Percentiles rank a stretch among this genome's conserved stretches.
Conservation (phyloP, 2,113 vertebrate species). For the Myxocyprinus asiaticus region DNA sequence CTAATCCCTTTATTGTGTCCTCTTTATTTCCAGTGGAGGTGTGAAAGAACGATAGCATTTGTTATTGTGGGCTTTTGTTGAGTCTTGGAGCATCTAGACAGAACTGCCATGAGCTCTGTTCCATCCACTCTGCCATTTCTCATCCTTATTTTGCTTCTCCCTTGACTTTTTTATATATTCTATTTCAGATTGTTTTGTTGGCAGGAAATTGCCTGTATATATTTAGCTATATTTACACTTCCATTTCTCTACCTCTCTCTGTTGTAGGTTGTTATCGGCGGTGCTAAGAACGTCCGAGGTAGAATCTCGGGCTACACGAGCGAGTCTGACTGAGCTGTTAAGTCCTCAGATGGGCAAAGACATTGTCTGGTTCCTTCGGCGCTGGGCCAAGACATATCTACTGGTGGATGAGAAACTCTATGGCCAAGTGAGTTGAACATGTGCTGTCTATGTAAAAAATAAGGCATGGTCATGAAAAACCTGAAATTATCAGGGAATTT, state of each 20-base stretch:
- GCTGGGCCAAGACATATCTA: constrained; percentile 97
- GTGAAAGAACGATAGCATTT: constrained; percentile 34
- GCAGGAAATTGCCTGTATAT: too few relatives aligned
- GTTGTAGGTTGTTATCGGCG: constrained; percentile 88
- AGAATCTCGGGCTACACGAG: constrained; percentile 93
- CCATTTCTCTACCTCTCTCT: not conserved
- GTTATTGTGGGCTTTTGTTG: constrained; percentile 31
- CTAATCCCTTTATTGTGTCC: constrained; percentile 60
- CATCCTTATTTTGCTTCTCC: not conserved
- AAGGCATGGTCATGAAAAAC: not conserved
- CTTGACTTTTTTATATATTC: not conserved
- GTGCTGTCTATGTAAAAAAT: not conserved
- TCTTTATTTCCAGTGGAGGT: constrained; percentile 38
- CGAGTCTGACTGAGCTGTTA: constrained; percentile 88
- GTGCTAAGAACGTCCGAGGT: constrained; percentile 96
- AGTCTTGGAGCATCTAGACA: constrained; percentile 15
- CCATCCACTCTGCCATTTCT: not conserved
- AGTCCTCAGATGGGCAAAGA: constrained; percentile 99
- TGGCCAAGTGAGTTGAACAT: constrained; percentile 82
- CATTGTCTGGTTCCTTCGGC: constrained; percentile 95
- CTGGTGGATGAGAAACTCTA: constrained; percentile 97
- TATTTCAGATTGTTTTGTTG: not conserved
- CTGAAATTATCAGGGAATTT: too few relatives aligned
- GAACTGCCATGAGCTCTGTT: constrained; percentile 12
- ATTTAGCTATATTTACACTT: too few relatives aligned